Conservation (phyloP, 2,113 vertebrate species). For the Uria aalge region DNA sequence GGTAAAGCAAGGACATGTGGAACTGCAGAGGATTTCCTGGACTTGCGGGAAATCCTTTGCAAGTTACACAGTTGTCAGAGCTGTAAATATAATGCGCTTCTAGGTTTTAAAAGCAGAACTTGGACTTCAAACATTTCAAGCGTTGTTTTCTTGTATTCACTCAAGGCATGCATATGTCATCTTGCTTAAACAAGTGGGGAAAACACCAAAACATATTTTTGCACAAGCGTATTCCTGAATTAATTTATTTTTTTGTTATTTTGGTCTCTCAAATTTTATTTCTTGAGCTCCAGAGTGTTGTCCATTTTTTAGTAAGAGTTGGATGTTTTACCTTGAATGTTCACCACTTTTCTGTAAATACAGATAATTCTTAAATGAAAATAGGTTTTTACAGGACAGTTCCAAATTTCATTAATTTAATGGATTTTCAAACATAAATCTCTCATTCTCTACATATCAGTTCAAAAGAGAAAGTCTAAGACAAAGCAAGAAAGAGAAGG, state of each 20-base stretch:
- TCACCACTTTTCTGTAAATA: background rate
- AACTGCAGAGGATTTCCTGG: background rate
- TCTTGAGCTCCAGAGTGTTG: background rate
- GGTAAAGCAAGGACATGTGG: background rate
- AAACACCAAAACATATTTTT: conserved; percentile 47
- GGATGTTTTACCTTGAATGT: background rate
- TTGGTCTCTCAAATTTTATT: background rate
- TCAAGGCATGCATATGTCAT: conserved; percentile 44
- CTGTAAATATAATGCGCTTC: background rate
- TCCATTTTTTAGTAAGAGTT: background rate
- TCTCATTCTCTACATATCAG: background rate
- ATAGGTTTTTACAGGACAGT: background rate
- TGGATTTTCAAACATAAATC: background rate
- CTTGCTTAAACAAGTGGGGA: conserved; percentile 54
- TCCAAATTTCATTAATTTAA: background rate
- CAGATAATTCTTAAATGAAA: background rate
- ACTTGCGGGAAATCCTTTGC: background rate
- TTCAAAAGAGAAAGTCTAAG: background rate
- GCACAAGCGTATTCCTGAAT: background rate
- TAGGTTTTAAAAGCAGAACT: conserved; percentile 38
- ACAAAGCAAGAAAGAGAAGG: background rate
- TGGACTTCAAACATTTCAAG: conserved; percentile 66
- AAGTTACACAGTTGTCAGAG: background rate
- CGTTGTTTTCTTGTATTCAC: conserved; percentile 59
- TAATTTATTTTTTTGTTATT: background rate